Evolutionary conservation across 2,888 invertebrate species (phyloP).

Genomic region (Norana najaformis): DNA sequence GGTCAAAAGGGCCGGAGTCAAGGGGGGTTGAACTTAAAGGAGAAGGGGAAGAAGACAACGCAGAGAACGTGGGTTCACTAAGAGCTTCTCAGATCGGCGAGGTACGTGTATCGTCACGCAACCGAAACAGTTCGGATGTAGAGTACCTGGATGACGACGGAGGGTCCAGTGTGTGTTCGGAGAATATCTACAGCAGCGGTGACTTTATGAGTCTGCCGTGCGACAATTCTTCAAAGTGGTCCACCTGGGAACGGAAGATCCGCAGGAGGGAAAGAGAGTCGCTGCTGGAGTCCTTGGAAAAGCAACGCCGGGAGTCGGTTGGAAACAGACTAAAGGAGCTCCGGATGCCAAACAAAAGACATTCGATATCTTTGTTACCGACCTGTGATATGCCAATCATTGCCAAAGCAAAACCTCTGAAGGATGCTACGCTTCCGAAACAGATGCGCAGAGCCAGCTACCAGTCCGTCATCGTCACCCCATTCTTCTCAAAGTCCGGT

Average conservation of each 20-base stretch:
- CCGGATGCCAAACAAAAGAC: background rate
- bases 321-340: constrained; percentile 10
- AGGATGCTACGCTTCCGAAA: background rate
- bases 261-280: background rate
- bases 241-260: background rate
- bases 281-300: background rate
- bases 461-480: constrained; percentile 16
- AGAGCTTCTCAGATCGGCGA: background rate
- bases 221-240: background rate
- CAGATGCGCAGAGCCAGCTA: constrained; percentile 15
- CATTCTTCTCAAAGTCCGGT: background rate
- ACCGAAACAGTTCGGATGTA: background rate
- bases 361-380: background rate
- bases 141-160: background rate
- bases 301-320: constrained; percentile 3
- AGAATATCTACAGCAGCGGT: background rate
- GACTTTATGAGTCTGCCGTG: background rate
- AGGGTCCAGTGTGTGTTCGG: background rate
- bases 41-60: background rate
- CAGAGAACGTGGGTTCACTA: background rate
- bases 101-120: background rate
- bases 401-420: background rate
- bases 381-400: constrained; percentile 17
- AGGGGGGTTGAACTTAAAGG: background rate
- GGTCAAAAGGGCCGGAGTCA: background rate